These are phyloP conservation scores for Cordilura impudica DNA, from an alignment of 2,888 invertebrate species.

Conservation along the genomic window DNA sequence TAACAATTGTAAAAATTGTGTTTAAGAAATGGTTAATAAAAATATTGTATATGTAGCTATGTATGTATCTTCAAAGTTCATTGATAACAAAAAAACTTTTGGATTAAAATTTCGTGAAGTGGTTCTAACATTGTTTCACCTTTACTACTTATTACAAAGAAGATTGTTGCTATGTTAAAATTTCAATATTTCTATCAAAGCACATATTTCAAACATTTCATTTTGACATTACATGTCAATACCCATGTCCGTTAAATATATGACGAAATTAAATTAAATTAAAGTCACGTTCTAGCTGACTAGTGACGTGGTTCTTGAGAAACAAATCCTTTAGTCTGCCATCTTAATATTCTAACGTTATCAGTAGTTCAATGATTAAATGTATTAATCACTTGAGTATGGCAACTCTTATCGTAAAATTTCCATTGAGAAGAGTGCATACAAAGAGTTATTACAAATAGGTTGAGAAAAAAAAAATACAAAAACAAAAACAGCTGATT, in stretches of 20 bases:
- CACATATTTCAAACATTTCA: too few species aligned
- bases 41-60: too few species aligned
- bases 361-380: conserved; percentile 14
- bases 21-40: too few species aligned
- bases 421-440: conserved; percentile 1
- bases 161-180: too few species aligned
- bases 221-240: neutral
- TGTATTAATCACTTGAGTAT: neutral
- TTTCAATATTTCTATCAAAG: too few species aligned
- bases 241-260: neutral
- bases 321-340: conserved; percentile 33
- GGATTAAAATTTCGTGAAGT: too few species aligned
- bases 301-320: conserved; percentile 31
- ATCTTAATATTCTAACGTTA: conserved; percentile 29
- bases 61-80: too few species aligned
- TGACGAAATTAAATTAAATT: neutral
- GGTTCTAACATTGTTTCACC: too few species aligned
- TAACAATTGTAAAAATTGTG: too few species aligned
- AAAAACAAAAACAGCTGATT: conserved; percentile 58
- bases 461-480: neutral
- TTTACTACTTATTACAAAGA: too few species aligned
- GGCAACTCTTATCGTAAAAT: conserved; percentile 50
- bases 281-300: conserved; percentile 29
- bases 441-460: neutral
- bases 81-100: too few species aligned